A percentile compares a stretch with the other conserved stretches of the same genome.
Conservation (phyloP, 2,888 invertebrate genomes). For the Sussaba pulchella region DNA sequence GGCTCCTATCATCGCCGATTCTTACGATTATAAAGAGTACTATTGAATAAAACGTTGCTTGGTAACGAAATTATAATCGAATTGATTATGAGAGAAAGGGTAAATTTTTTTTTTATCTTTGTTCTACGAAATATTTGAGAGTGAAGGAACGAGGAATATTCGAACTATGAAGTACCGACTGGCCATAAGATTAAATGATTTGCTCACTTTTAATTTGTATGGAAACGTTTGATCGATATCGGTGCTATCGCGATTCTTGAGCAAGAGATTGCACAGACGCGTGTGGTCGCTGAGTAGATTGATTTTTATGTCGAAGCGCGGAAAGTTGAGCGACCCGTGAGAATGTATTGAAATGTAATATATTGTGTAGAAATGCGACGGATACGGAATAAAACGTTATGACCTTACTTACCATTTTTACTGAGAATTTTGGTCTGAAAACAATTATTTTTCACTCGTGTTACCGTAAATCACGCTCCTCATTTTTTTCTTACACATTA, state of each 20-base stretch:
- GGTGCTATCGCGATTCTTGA: constrained; percentile 9
- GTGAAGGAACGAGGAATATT: background rate
- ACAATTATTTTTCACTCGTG: too few relatives aligned
- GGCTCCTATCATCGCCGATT: constrained; percentile 70
- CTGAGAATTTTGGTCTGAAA: constrained; percentile 5
- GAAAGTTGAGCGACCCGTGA: constrained; percentile 14
- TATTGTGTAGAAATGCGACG: constrained; percentile 15
- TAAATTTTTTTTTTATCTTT: constrained; percentile 5
- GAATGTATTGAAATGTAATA: constrained; percentile 21
- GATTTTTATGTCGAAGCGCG: background rate
- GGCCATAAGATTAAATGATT: background rate
- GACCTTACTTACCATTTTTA: constrained; percentile 32
- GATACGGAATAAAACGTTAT: constrained; percentile 38
- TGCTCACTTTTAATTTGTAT: background rate
- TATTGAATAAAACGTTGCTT: constrained; percentile 63
- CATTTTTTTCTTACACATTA: too few relatives aligned
- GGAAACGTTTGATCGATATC: background rate
- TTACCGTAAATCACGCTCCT: too few relatives aligned
- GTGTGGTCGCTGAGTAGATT: background rate
- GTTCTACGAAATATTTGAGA: background rate
- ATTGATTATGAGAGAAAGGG: background rate
- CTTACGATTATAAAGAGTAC: constrained; percentile 75
- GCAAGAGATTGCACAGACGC: constrained; percentile 15
- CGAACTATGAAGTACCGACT: background rate
- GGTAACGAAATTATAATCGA: background rate